Base-by-base conservation (phyloP, 1,140 invertebrate genomes). In the Philopotamus ludificatus region DNA sequence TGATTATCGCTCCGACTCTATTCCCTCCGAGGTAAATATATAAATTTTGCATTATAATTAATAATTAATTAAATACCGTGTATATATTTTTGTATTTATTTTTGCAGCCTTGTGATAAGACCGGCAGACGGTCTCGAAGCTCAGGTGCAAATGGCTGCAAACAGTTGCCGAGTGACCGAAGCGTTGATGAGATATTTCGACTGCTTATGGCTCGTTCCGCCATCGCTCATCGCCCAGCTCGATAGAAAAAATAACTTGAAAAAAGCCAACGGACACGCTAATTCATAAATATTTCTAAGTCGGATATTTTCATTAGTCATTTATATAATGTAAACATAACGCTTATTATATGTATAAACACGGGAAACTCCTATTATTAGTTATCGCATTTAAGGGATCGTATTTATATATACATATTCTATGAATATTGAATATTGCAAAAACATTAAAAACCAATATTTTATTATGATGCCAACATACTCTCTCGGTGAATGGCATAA, bases 1-100 rank as follows among this genome's bases (percentile, higher is more conserved):
- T 95, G 87, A 95, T 97, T 66, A 89, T 94, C 59, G 93, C 93
- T 9, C 93, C 93, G 26, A 93, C 94, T 49, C 83, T 97, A 26
- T 95, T 96, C 74, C 89, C 93, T 47, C 90, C 91, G 47, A 85
- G 84, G 77, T 87, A 82, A 41, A 26, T 59, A 7, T 26, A 26
- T 18, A 47, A 21, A 39, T 34, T 23, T 65, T 47, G 23, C 49
- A 47, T 51, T 3, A 15, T 42, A 9, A 9, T 42, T 42, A 21
- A 18, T 42, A 41, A 41, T n/a, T n/a, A n/a, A n/a, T n/a, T n/a
- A n/a, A n/a, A n/a, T n/a, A n/a, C n/a, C n/a, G 8, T 58, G 20
- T 25, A 59, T 59, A 15, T 39, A 21, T 45, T n/a, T n/a, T n/a
- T n/a, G n/a, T n/a, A n/a, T n/a, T n/a, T 12, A 41, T 65, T 72